Base-by-base conservation (phyloP, 2,888 invertebrate species). In the Diadegma fenestrale region DNA sequence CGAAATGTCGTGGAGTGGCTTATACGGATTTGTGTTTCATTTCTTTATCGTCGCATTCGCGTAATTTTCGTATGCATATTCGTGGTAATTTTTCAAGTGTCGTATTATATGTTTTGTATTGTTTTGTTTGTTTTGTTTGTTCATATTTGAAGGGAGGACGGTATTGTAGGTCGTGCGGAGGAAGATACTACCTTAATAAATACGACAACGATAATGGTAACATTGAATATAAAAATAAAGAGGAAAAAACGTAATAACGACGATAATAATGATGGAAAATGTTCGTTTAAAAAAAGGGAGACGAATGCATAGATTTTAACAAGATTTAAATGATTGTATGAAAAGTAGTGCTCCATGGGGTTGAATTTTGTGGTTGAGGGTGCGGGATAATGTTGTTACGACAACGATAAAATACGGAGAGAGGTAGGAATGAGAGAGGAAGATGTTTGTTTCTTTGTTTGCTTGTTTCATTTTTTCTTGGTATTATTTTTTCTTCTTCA, bases 21-120 rank as follows among this genome's bases (percentile, higher is more conserved):
- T 87, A 82, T 88, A 89, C 88, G 88, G 88, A 87, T 88, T 86
- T 88, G 51, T 48, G 26, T 66, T 54, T 63, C 12, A 19, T 64
- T 64, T 64, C n/a, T 76, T 43, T 64, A 43, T 48, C 64, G 43
- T 37, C 2, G 33, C 17, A 43, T 33, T 26, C n/a, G 30, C 33
- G 19, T 33, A 17, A 37, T 54, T 48, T 30, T 51, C 14, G 19
- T 69, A 48, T 79, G 37, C 26, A 77, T 48, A 66, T 22, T 79
- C 14, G 63, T 58, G 37, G 68, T 30, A 17, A 17, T 41, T 43
- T 63, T 64, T 58, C 0, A 5, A 14, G 26, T 58, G 54, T 54
- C 54, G 54, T 48, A 22, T 63, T 61, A 30, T 17, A 51, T 26
- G 51, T 26, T 63, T 64, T 58, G 51, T 54, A 66, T 64, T 58